These are phyloP conservation scores for Chrysocyon brachyurus DNA, from an alignment of 2,797 vertebrate genomes.

Conservation along the genomic window DNA sequence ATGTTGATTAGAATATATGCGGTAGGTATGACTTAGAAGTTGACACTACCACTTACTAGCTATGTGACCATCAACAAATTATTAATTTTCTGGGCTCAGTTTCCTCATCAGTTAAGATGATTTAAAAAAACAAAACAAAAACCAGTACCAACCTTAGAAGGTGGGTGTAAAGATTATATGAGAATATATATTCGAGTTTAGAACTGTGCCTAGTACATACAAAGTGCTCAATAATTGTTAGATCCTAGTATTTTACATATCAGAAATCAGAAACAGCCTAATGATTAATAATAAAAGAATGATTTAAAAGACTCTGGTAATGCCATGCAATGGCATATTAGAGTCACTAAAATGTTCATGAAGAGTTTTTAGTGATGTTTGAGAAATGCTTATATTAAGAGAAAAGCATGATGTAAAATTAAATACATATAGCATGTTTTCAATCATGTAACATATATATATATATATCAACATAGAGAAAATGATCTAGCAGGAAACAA, in stretches of 20 bases:
- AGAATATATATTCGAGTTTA: constrained; percentile 21
- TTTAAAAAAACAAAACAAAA: neutral
- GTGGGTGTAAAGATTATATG: constrained; percentile 24
- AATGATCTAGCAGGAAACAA: constrained; percentile 51
- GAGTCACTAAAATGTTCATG: constrained; percentile 52
- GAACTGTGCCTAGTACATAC: neutral
- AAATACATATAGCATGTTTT: constrained; percentile 14
- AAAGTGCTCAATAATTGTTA: neutral
- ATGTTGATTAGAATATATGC: neutral
- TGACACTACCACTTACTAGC: constrained; percentile 16
- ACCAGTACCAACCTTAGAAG: neutral
- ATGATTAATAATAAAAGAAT: constrained; percentile 44
- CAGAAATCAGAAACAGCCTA: constrained; percentile 29
- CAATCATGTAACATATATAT: constrained; percentile 41
- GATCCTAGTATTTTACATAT: constrained; percentile 3
- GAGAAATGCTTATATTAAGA: constrained; percentile 53
- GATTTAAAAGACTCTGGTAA: neutral
- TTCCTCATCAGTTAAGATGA: constrained; percentile 9
- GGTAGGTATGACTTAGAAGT: neutral
- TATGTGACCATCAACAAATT: neutral
- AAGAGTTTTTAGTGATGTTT: constrained; percentile 54
- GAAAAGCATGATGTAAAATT: constrained; percentile 60
- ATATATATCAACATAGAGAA: constrained; percentile 51
- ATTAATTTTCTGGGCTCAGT: constrained; percentile 13
- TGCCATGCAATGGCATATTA: constrained; percentile 27